Percentiles rank a stretch among this genome's conserved stretches.
These are phyloP conservation scores for Morbakka virulenta DNA, from an alignment of 30 jellyfish, hydroid and myxozoan species.

Conservation along the genomic window DNA sequence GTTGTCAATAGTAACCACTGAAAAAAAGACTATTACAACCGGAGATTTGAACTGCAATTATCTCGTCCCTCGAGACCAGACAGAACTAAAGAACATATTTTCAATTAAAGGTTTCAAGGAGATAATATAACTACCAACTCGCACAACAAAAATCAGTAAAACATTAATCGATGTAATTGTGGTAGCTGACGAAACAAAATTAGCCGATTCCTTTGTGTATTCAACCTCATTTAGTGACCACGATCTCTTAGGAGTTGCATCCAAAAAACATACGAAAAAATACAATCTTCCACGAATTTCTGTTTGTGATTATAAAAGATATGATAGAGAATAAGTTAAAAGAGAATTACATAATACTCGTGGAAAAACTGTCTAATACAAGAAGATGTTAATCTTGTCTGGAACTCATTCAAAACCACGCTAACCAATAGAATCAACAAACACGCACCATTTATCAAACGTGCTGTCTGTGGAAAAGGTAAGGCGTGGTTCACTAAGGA, in stretches of 20 bases:
- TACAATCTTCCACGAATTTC: slow-evolving; percentile 11
- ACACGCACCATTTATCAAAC: not conserved
- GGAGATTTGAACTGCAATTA: too few relatives aligned
- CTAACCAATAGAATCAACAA: not conserved
- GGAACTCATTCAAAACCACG: not conserved
- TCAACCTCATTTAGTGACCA: slow-evolving; percentile 29
- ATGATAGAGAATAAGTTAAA: slow-evolving; percentile 3
- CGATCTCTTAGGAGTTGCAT: slow-evolving; percentile 11
- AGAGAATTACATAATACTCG: not conserved
- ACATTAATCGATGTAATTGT: slow-evolving; percentile 9
- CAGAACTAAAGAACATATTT: not conserved
- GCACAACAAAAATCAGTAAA: not conserved
- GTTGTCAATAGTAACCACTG: too few relatives aligned
- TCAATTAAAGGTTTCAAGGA: not conserved
- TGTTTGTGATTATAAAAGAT: not conserved
- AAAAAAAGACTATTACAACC: too few relatives aligned
- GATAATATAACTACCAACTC: not conserved
- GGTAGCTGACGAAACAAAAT: not conserved
- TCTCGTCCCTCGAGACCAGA: not conserved
- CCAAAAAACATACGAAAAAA: slow-evolving; percentile 6
- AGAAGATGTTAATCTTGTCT: not conserved
- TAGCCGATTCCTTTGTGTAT: not conserved
- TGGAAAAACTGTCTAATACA: not conserved
- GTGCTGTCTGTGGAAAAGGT: not conserved
- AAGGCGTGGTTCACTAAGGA: not conserved